Conservation (phyloP, 35 echinoderm and acorn worm genomes). For the Apostichopus japonicus region DNA sequence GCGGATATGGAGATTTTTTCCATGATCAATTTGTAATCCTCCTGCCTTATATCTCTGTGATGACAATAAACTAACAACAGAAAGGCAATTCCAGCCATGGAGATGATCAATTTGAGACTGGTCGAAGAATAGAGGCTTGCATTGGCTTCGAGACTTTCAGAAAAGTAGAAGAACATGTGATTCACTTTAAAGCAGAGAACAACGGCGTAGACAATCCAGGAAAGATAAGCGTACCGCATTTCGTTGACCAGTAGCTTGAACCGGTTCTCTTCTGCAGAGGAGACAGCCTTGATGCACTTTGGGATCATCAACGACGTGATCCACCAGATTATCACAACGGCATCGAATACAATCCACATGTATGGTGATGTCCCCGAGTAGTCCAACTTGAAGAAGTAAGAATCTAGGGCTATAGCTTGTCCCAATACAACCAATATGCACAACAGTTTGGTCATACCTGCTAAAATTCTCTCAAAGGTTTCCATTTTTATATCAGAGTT, state of each 20-base stretch:
- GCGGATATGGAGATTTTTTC: constrained; percentile 76
- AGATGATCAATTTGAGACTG: constrained; percentile 71
- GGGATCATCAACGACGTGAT: neutral
- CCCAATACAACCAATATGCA: constrained; percentile 63
- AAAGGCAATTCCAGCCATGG: constrained; percentile 65
- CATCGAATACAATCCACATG: constrained; percentile 43
- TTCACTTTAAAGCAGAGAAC: constrained; percentile 71
- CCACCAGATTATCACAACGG: constrained; percentile 44
- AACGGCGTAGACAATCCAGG: constrained; percentile 72
- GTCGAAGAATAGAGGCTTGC: constrained; percentile 59
- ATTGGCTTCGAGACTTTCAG: neutral
- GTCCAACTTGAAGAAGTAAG: constrained; percentile 67
- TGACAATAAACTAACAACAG: constrained; percentile 66
- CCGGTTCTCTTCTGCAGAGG: neutral
- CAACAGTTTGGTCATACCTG: constrained; percentile 62
- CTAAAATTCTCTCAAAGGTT: constrained; percentile 6
- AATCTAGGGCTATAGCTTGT: constrained; percentile 62
- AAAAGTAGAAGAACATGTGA: constrained; percentile 69
- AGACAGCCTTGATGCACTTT: constrained; percentile 14
- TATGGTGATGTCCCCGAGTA: constrained; percentile 5
- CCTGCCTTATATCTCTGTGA: constrained; percentile 76
- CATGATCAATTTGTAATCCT: constrained; percentile 75
- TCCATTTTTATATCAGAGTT: neutral
- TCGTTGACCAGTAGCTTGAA: constrained; percentile 35
- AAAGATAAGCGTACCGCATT: constrained; percentile 72